These are phyloP conservation scores for Hermetia illucens DNA, from an alignment of 1,140 invertebrate genomes.

Conservation along the genomic window DNA sequence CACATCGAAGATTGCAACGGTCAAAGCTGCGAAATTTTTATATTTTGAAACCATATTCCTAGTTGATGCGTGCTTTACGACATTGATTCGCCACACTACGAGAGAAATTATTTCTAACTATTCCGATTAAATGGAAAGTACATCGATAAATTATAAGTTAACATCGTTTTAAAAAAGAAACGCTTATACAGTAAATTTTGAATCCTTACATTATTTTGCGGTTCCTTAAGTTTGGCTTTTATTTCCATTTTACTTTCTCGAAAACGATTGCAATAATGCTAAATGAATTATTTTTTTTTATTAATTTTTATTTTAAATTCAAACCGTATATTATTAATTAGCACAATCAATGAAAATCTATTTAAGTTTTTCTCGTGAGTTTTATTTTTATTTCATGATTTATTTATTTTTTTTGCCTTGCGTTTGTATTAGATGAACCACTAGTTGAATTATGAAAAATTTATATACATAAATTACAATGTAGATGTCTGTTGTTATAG, in stretches of 20 bases:
- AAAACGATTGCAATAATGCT: too few species aligned
- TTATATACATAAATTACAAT: conserved; percentile 4
- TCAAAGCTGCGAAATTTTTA: too few species aligned
- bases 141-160: background rate
- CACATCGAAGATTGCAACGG: too few species aligned
- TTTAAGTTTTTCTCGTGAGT: background rate
- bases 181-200: background rate
- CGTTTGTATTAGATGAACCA: conserved; percentile 4
- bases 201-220: background rate
- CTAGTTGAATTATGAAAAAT: conserved; percentile 1
- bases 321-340: too few species aligned
- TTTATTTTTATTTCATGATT: conserved; percentile 2
- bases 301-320: too few species aligned
- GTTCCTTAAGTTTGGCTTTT: background rate
- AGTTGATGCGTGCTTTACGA: too few species aligned
- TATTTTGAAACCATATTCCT: too few species aligned
- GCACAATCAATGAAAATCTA: too few species aligned
- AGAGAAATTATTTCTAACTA: background rate
- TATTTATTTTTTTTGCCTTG: background rate
- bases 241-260: too few species aligned
- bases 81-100: too few species aligned
- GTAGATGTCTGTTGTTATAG: conserved; percentile 4
- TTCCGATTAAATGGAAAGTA: background rate
- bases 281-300: too few species aligned
- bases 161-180: background rate